These are phyloP conservation scores for Sialis fuliginosa DNA, from an alignment of 2,888 invertebrate species.

Conservation along the genomic window DNA sequence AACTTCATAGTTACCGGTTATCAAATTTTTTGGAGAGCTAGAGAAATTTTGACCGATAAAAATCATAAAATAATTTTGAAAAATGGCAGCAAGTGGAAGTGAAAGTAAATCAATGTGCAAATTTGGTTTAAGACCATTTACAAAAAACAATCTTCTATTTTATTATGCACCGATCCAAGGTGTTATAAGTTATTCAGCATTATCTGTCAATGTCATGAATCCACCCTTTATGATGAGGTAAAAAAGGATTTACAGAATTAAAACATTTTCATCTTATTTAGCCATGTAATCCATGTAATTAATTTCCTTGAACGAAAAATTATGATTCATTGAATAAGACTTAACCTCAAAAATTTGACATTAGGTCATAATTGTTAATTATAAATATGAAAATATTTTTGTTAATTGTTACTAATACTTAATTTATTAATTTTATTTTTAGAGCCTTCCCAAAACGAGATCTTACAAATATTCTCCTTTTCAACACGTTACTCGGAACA, in stretches of 20 bases:
- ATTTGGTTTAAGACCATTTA: constrained; percentile 40
- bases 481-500: constrained; percentile 65
- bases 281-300: background rate
- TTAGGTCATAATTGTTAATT: background rate
- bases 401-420: constrained; percentile 1
- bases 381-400: background rate
- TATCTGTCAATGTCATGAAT: constrained; percentile 73
- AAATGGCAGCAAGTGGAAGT: no score
- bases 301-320: background rate
- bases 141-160: constrained; percentile 48
- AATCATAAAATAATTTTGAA: no score
- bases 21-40: no score
- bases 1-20: no score
- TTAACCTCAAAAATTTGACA: background rate
- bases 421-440: constrained; percentile 17
- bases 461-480: constrained; percentile 63
- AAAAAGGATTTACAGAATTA: constrained; percentile 7
- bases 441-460: constrained; percentile 57
- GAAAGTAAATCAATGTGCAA: background rate
- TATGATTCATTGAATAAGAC: no score
- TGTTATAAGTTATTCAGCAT: constrained; percentile 54
- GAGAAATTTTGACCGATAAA: no score
- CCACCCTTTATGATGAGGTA: constrained; percentile 58
- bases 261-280: background rate
- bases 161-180: constrained; percentile 65